Base-by-base conservation (phyloP, 2,888 invertebrate genomes). In the Plusia festucae region DNA sequence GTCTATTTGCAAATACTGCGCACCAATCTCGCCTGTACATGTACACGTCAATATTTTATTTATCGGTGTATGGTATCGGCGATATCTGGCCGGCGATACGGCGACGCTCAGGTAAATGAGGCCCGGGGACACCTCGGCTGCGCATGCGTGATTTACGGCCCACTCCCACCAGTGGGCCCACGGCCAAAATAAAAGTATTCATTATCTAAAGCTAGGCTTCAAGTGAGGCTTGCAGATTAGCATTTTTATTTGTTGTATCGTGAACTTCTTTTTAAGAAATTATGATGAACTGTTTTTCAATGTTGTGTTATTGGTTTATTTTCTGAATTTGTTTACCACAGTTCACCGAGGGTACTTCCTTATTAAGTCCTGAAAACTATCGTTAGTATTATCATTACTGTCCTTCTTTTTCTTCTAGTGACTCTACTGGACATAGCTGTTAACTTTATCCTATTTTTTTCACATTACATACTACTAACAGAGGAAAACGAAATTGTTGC, bases 41-140 rank as follows among this genome's bases (percentile, higher is more conserved):
- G 85, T 90, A 82, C 90, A 70, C 85, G 90, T 91, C 93, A 91
- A 90, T 93, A 93, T 93, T 89, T 91, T 93, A 93, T 93, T 93
- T 93, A 93, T 93, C 92, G 90, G 70, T 78, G 75, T 53, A 61
- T 85, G 75, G 79, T 91, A 93, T 93, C 93, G 74, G 67, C 82
- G 92, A 93, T 93, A 93, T 92, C 92, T 82, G 81, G 59, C 65
- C 73, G 65, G 69, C 83, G 93, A 93, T 93, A 92, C 78, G 70
- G 76, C 71, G 76, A 76, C 78, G 59, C 82, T 85, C 90, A 90
- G 86, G 90, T 92, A 93, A 93, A 93, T 92, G 93, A 93, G 91
- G 89, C 86, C 76, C 59, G 79, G 65, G 78, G 83, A 82, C 82
- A 82, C 76, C 75, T 69, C 73, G 53, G 56, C 77, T 65, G 75